A percentile compares a stretch with the other conserved stretches of the same genome.
phyloP scores from a whole-genome alignment of 2,113 vertebrate genomes.

The Callocephalon fimbriatum region DNA sequence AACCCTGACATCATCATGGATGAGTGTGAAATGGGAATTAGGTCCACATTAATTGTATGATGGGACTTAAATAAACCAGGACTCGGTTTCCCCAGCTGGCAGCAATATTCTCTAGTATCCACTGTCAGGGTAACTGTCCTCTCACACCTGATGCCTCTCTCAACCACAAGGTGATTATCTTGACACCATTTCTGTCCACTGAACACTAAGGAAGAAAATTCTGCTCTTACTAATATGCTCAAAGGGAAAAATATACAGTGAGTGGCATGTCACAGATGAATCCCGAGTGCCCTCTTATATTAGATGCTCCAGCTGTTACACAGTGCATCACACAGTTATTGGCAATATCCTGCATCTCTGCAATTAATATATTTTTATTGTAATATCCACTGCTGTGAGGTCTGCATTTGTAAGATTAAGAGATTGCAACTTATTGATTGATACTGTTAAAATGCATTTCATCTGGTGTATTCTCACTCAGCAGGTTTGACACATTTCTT shows the following conservation, averaged over 20 bases:
- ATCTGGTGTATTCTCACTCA: constrained; percentile 23
- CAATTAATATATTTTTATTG: not conserved
- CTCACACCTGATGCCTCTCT: not conserved
- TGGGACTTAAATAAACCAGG: not conserved
- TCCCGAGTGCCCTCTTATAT: not conserved
- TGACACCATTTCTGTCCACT: not conserved
- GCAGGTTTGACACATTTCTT: constrained; percentile 33
- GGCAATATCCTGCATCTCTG: not conserved
- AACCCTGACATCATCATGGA: not conserved
- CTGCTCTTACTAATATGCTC: not conserved
- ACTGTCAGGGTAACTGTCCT: not conserved
- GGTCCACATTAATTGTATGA: not conserved
- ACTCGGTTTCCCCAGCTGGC: not conserved
- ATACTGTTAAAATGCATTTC: constrained; percentile 30
- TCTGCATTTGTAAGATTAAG: not conserved
- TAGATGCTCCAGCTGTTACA: not conserved
- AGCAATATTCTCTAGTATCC: not conserved
- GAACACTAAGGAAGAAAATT: not conserved
- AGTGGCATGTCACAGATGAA: not conserved
- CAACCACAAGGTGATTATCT: not conserved
- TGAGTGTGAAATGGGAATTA: not conserved
- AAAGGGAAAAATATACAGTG: not conserved
- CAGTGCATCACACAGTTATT: not conserved
- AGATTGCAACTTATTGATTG: not conserved
- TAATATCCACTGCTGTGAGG: constrained; percentile 12